Base-by-base conservation (phyloP, 2,113 vertebrate species). In the Murina feae region DNA sequence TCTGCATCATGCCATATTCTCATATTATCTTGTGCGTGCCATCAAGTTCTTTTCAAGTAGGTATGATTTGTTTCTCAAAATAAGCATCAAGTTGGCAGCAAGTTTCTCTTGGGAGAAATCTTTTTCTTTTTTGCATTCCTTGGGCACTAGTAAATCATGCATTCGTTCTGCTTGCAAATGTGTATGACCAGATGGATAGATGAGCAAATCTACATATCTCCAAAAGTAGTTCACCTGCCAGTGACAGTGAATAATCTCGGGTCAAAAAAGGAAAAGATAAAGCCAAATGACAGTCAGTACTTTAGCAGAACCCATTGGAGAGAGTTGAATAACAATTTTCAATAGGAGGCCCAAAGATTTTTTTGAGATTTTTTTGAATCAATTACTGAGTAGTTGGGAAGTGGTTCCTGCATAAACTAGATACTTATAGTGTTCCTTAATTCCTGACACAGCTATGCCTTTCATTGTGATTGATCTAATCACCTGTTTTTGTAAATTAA, bases 11-110 rank as follows among this genome's bases (percentile, higher is more conserved):
- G 20, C 0, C 12, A 12, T 3, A 4, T 51, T 75, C 32, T 58
- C 30, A 60, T 65, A 69, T 85, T 69, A 88, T 65, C 30, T 75
- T 47, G 44, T 42, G 42, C 32, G 25, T 39, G 9, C 71, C 79
- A 92, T 84, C 83, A 84, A 71, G 39, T 92, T 85, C 39, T 68
- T 68, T 88, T 91, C 23, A 79, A 79, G 32, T 28, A 86, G 42
- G 23, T 55, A 65, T 68, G 39, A 95, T 75, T 83, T 84, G 16
- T 79, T 95, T 74, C n/a, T 71, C 47, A 66, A 80, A 86, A 72
- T 35, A 93, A 17, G 35, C 49, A 86, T 35, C 7, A 21, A 44
- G 16, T 35, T 81, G 72, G 17, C 32, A 37, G 79, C 20, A 69
- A 79, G 42, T 51, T 91, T 86, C 13, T 90, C 55, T 93, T 25